Evolutionary conservation across 2,888 invertebrate genomes (phyloP), one percentile per base, ranked within the genome.

Genomic region (Biston betularia): DNA sequence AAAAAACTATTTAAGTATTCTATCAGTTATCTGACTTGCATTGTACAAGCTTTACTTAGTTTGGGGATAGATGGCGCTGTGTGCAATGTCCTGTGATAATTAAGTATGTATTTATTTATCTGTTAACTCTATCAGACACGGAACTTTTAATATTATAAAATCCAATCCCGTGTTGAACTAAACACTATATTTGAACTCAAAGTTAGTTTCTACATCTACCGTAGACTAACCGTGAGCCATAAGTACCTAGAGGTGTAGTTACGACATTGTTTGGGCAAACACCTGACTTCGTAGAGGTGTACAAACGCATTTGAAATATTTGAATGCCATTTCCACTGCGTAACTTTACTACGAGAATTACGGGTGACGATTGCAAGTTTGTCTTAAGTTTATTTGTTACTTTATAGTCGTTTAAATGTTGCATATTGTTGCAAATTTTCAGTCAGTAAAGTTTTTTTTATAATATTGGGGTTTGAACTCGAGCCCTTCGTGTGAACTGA

Each of bases 291-390:
- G 62, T 42, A 42, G 52, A 24, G 46, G 15, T 60, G 46, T 60
- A 66, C 61, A 42, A 63, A 50, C 56, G 14, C 55, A 15, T 53
- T 54, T 24, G 12, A 54, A 57, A 44, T 38, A 59, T 59, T 63
- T 66, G 63, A 65, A 65, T 65, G 67, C 45, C 59, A 67, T 65
- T 56, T 55, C 34, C 53, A 61, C 54, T 65, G 45, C 63, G 65
- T 63, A 65, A 63, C 52, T 56, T 63, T 56, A 63, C 34, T 50
- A 24, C 40, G 46, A 45, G 45, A 45, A 56, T 56, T 45, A 35
- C 42, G 9, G 60, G n/a, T 49, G 55, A 34, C 9, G 50, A 15
- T 42, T 50, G 34, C 50, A 34, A 58, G 63, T 63, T 58, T 53
- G 42, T 24, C 34, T 33, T 8, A 10, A 40, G 48, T 35, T 53